Evolutionary conservation across 2,113 vertebrate species (phyloP), one percentile per base, ranked within the genome.

Genomic region (Pholis gunnellus): DNA sequence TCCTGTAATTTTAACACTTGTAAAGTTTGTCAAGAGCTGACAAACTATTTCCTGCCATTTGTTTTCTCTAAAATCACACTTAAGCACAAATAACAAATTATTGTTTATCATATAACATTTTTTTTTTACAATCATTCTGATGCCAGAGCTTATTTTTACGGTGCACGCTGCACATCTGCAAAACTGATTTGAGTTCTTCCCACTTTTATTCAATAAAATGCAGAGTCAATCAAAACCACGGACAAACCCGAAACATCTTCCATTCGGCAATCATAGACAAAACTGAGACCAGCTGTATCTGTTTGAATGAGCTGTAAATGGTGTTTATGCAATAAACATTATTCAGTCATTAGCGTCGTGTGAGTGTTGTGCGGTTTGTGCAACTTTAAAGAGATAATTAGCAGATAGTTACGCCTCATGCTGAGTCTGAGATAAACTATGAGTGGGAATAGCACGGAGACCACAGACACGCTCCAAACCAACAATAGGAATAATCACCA

Each of bases 241-340:
- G 50, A 68, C 31, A 72, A 67, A 88, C 54, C 72, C 79, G 65
- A 91, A 92, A 84, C 86, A 86, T 92, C 84, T 82, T 78, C 79
- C 72, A 73, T 71, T 89, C 78, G 87, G 38, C 68, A 76, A 76
- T 65, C 14, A 57, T 1, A 75, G 50, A 60, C 75, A 79, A 80
- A 91, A 87, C 82, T 13, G 67, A 81, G 86, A 79, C 60, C 87
- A 91, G 91, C 87, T 89, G 90, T 79, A 83, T 89, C 89, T 87
- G 84, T 82, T 85, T 88, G 74, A 85, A 79, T 84, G 78, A 89
- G 81, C 57, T 90, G 86, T 91, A 92, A 93, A 92, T 87, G 61
- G 84, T 89, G 89, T 93, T 93, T 88, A 88, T 86, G 87, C 71
- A 82, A 85, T 82, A 89, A 91, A 91, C 76, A 90, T 89, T 87